Evolutionary conservation across 1,140 invertebrate genomes (phyloP), one percentile per base, ranked within the genome.

Genomic region (Nebria ingens): DNA sequence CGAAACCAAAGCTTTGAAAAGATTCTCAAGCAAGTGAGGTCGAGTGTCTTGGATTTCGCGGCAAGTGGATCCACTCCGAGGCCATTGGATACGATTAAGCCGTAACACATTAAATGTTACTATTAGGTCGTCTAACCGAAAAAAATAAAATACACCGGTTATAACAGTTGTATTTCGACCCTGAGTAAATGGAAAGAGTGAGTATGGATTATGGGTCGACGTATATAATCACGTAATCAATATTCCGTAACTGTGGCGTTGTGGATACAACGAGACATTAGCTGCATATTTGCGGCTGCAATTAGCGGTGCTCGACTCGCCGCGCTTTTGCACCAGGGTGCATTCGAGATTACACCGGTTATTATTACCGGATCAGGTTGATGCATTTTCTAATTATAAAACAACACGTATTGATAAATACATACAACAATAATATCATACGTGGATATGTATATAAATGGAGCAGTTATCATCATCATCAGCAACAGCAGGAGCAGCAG

Each of bases 311-410:
- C 25, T n/a, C 6, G n/a, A 34, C 25, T 6, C 25, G 25, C 6
- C 6, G 25, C n/a, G 25, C 25, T 34, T 6, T n/a, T 6, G 25
- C n/a, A 34, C n/a, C n/a, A n/a, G n/a, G n/a, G n/a, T n/a, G 25
- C 25, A 29, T 29, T 13, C 25, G 13, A 13, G 25, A 29, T 29
- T 29, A 29, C 25, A 13, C 6, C 40, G 3, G 15, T 17, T 45
- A 45, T 45, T 45, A 45, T 11, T 45, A 17, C 3, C 17, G 40
- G 40, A 45, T 45, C 40, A 45, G 40, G 15, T 17, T 45, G 40
- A 45, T 45, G 40, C 40, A 45, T 45, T 45, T 45, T 45, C 40
- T 45, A 45, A 45, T 45, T 45, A 45, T 9, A 17, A 17, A 45
- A 45, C 40, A 17, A 45, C 9, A 45, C 40, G 40, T 17, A 45